Evolutionary conservation across 2,113 vertebrate species (phyloP).

Genomic region (Syngnathus floridae): DNA sequence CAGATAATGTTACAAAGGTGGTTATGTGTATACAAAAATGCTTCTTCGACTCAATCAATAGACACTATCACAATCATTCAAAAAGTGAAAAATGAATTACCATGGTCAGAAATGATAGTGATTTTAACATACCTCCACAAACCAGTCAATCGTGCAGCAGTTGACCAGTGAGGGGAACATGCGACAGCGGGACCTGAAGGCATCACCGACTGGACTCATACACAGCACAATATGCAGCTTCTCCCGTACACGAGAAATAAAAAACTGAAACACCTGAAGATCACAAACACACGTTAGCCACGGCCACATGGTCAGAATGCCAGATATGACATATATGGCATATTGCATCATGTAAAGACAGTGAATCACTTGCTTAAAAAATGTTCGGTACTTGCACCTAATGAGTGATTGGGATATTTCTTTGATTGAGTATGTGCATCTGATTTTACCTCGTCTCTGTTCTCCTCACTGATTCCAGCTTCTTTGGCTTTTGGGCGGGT

Average conservation of each 20-base stretch:
- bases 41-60: not conserved
- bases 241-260: conserved; percentile 76
- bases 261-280: conserved; percentile 77
- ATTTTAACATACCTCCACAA: conserved; percentile 71
- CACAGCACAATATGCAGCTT: conserved; percentile 81
- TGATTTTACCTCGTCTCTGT: conserved; percentile 75
- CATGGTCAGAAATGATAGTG: not conserved
- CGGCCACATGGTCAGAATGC: not conserved
- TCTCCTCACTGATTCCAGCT: conserved; percentile 75
- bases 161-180: conserved; percentile 85
- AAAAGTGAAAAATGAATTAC: not conserved
- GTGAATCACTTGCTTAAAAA: not conserved
- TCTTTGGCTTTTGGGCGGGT: conserved; percentile 78
- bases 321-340: not conserved
- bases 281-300: not conserved
- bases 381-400: not conserved
- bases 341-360: not conserved
- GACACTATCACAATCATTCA: not conserved
- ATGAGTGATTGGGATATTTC: not conserved
- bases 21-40: not conserved
- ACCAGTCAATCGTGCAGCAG: conserved; percentile 83
- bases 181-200: conserved; percentile 78
- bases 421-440: not conserved
- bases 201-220: conserved; percentile 80
- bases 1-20: not conserved